Evolutionary conservation across 2,888 invertebrate genomes (phyloP).

Genomic region (Habroteleia sp.): DNA sequence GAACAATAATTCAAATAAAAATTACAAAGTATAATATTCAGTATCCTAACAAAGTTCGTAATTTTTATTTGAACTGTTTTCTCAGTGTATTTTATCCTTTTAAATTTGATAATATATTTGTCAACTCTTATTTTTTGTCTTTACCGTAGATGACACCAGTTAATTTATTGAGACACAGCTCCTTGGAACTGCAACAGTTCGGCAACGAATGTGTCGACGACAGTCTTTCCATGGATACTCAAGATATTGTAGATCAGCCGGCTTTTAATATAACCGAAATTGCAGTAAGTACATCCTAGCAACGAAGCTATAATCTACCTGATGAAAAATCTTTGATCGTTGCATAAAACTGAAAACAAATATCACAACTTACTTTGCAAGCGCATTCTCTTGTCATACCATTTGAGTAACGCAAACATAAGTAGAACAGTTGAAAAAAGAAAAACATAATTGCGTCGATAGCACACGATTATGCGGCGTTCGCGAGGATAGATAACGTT

Average conservation of each 20-base stretch:
- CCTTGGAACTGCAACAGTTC: constrained; percentile 77
- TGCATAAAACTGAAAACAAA: too few relatives aligned
- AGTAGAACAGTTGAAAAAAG: constrained; percentile 2
- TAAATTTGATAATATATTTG: too few relatives aligned
- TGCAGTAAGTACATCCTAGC: constrained; percentile 81
- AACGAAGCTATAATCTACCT: too few relatives aligned
- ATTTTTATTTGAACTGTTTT: too few relatives aligned
- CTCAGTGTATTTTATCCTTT: too few relatives aligned
- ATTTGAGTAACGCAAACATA: constrained; percentile 4
- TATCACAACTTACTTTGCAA: too few relatives aligned
- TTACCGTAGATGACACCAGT: constrained; percentile 85
- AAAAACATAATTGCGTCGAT: constrained; percentile 23
- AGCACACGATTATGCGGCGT: too few relatives aligned
- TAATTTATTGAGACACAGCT: constrained; percentile 82
- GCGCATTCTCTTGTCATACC: too few relatives aligned
- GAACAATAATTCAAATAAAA: not conserved
- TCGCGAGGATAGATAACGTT: too few relatives aligned
- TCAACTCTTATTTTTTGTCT: constrained; percentile 5
- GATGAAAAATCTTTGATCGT: too few relatives aligned
- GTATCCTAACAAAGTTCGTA: too few relatives aligned
- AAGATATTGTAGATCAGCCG: constrained; percentile 79
- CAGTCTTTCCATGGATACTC: constrained; percentile 81
- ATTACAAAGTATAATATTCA: not conserved
- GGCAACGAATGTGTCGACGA: constrained; percentile 78
- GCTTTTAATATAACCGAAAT: constrained; percentile 82